Conservation (phyloP, 1,140 invertebrate species). For the Temnothorax curvispinosus region DNA sequence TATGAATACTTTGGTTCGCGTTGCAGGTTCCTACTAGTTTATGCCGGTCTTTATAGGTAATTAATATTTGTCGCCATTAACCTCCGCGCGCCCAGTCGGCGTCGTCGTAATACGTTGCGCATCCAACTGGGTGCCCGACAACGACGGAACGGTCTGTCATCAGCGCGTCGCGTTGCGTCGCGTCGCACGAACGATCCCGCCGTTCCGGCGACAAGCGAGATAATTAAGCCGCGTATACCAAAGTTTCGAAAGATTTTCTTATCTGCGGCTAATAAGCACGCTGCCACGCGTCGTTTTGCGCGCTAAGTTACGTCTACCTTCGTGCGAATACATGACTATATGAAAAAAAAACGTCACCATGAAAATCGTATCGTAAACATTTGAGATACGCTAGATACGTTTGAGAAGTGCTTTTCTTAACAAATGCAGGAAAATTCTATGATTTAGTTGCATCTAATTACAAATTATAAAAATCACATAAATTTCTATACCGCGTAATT, state of each 20-base stretch:
- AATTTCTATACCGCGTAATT: background rate
- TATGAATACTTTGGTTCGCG: conserved; percentile 79
- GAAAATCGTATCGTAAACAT: conserved; percentile 12
- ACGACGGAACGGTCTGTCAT: conserved; percentile 5
- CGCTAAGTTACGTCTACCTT: background rate
- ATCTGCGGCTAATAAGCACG: conserved; percentile 17
- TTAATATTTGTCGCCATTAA: conserved; percentile 84
- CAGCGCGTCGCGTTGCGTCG: background rate
- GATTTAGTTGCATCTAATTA: background rate
- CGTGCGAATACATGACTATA: background rate
- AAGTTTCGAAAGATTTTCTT: conserved; percentile 26
- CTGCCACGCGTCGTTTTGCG: conserved; percentile 18
- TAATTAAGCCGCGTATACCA: conserved; percentile 29
- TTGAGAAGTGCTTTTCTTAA: background rate
- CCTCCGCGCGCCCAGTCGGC: conserved; percentile 17
- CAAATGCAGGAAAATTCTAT: background rate
- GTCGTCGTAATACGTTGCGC: conserved; percentile 17
- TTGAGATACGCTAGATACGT: background rate
- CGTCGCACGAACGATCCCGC: background rate
- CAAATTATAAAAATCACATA: background rate
- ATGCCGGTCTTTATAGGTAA: conserved; percentile 75
- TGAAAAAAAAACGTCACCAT: background rate
- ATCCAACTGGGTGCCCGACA: background rate
- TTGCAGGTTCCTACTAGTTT: conserved; percentile 68
- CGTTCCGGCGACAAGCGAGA: background rate